Conservation (phyloP, 1,140 invertebrate species). For the Ctenoplectra terminalis region DNA sequence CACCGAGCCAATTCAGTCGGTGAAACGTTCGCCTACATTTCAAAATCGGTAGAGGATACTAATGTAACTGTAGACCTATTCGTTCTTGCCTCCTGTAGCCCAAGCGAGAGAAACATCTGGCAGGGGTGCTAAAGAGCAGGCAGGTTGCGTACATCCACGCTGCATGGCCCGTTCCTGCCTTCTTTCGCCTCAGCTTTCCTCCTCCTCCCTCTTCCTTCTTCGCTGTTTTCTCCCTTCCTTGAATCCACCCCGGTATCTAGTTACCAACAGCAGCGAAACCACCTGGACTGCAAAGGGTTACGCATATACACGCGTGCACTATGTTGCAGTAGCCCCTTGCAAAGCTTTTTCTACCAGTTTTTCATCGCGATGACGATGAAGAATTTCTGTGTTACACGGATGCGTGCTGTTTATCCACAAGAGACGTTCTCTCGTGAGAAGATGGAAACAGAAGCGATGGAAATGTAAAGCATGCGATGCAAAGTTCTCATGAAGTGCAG, state of each 20-base stretch:
- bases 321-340: background rate
- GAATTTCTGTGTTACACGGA: background rate
- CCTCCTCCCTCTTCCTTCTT: constrained; percentile 15
- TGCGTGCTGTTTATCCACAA: background rate
- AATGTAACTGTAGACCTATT: constrained; percentile 44
- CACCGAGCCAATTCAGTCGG: background rate
- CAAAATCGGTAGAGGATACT: background rate
- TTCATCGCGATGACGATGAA: background rate
- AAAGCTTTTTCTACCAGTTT: background rate
- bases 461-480: background rate
- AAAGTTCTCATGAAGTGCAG: background rate
- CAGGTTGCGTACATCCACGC: constrained; percentile 66
- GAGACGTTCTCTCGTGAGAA: background rate
- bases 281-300: constrained; percentile 67
- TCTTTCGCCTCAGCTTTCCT: constrained; percentile 36
- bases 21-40: constrained; percentile 2
- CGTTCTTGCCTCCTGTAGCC: constrained; percentile 30
- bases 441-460: background rate
- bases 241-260: constrained; percentile 59
- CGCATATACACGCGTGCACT: background rate
- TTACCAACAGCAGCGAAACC: constrained; percentile 61
- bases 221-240: constrained; percentile 27
- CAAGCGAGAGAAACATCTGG: constrained; percentile 71
- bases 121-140: constrained; percentile 70
- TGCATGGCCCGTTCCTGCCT: constrained; percentile 52